Evolutionary conservation across 2,888 invertebrate genomes (phyloP).

Genomic region (Buathra laborator): DNA sequence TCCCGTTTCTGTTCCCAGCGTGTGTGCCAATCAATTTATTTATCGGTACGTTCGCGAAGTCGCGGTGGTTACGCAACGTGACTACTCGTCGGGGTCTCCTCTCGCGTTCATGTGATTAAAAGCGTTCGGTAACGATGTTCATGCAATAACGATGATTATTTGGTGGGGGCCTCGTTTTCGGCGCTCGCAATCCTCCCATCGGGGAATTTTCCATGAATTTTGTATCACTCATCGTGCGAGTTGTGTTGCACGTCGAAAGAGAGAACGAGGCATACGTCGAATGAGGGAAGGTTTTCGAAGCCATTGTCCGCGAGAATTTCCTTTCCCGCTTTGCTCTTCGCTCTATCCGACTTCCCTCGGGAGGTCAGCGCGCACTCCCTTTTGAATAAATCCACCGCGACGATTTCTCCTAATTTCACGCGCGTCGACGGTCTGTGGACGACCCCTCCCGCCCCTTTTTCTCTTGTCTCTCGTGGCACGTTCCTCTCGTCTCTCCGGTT

Average conservation of each 20-base stretch:
- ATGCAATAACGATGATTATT: slow-evolving; percentile 55
- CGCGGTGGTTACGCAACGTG: slow-evolving; percentile 44
- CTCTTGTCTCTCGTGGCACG: slow-evolving; percentile 50
- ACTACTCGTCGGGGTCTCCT: neutral
- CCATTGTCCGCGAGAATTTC: slow-evolving; percentile 51
- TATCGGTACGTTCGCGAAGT: slow-evolving; percentile 37
- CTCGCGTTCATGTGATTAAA: slow-evolving; percentile 52
- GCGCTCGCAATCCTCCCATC: slow-evolving; percentile 4
- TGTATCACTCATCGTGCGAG: slow-evolving; percentile 23
- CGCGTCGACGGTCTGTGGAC: slow-evolving; percentile 45
- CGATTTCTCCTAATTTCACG: slow-evolving; percentile 65
- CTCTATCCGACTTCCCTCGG: slow-evolving; percentile 24
- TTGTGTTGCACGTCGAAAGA: slow-evolving; percentile 1
- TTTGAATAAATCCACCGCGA: slow-evolving; percentile 59
- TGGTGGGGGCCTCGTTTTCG: slow-evolving; percentile 3
- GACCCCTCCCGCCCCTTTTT: slow-evolving; percentile 8
- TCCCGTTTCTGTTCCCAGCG: neutral
- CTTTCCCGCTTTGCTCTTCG: slow-evolving; percentile 10
- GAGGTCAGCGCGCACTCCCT: slow-evolving; percentile 30
- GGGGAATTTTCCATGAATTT: slow-evolving; percentile 63
- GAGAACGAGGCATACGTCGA: slow-evolving; percentile 1
- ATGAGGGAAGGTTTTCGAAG: neutral
- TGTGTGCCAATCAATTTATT: slow-evolving; percentile 59
- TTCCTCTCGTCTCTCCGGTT: slow-evolving; percentile 24
- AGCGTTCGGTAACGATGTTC: slow-evolving; percentile 58